phyloP scores from a whole-genome alignment of 53 echinoderm and acorn worm species.

The Actinopyga echinites region DNA sequence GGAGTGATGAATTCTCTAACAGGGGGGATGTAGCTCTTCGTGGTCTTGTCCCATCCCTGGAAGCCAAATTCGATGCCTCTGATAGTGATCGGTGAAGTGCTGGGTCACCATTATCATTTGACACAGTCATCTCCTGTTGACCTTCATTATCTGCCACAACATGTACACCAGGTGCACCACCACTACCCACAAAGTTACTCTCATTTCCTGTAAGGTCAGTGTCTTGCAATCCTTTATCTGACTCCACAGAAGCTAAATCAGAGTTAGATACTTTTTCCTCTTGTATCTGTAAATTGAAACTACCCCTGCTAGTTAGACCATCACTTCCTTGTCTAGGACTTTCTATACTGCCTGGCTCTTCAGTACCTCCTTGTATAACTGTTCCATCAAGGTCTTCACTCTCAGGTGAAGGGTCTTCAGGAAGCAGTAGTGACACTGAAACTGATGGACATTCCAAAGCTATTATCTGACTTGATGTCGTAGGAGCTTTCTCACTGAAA shows the following conservation, averaged over 20 bases:
- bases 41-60: not conserved
- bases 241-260: not conserved
- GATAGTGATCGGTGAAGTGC: conserved; percentile 13
- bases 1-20: not conserved
- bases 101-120: not conserved
- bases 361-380: not conserved
- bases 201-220: not conserved
- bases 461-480: conserved; percentile 65
- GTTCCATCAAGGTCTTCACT: conserved; percentile 14
- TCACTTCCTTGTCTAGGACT: not conserved
- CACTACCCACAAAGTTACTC: not conserved
- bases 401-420: conserved; percentile 30
- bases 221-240: not conserved
- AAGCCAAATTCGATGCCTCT: conserved; percentile 7
- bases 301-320: conserved; percentile 1
- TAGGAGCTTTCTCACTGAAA: conserved; percentile 53
- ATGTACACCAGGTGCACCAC: conserved; percentile 1
- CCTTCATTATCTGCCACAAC: conserved; percentile 2
- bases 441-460: conserved; percentile 71
- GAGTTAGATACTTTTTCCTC: not conserved
- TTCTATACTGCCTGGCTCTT: not conserved
- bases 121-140: not conserved
- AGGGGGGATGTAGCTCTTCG: conserved; percentile 1
- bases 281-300: conserved; percentile 8
- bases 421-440: conserved; percentile 65